Evolutionary conservation across 2,113 vertebrate genomes (phyloP).

Genomic region (Calyptomena viridis): DNA sequence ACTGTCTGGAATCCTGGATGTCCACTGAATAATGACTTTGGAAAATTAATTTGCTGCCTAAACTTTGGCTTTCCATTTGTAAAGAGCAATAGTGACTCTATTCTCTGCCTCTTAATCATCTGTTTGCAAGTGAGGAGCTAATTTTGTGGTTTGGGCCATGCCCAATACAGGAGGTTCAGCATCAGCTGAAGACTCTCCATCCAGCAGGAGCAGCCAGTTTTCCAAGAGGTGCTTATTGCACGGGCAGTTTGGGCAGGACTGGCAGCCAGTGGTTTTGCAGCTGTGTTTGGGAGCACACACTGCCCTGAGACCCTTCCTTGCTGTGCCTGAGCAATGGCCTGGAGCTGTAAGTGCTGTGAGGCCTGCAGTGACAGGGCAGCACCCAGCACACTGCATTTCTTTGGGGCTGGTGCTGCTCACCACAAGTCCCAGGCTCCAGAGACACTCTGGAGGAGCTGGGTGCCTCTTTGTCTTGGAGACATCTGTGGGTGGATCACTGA

Average conservation of each 20-base stretch:
- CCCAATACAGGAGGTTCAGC: not conserved
- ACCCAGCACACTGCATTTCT: not conserved
- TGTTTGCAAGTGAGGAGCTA: not conserved
- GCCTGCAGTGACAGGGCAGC: not conserved
- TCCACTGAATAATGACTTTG: not conserved
- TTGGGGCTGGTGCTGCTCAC: not conserved
- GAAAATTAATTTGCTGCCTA: not conserved
- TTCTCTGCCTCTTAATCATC: not conserved
- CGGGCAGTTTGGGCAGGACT: not conserved
- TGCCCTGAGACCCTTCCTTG: not conserved
- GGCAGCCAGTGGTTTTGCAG: not conserved
- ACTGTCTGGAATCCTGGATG: not conserved
- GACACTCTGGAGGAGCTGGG: not conserved
- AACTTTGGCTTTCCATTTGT: not conserved
- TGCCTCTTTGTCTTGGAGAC: not conserved
- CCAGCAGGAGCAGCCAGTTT: not conserved
- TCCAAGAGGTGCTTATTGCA: not conserved
- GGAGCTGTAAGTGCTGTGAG: not conserved
- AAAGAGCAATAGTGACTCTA: not conserved
- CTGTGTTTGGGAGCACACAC: not conserved
- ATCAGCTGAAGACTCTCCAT: not conserved
- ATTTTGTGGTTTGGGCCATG: not conserved
- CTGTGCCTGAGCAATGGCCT: not conserved
- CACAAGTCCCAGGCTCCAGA: not conserved
- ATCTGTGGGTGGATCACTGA: not conserved